Evolutionary conservation across 2,888 invertebrate genomes (phyloP), one percentile per base, ranked within the genome.

Genomic region (Dynastes hyllus): DNA sequence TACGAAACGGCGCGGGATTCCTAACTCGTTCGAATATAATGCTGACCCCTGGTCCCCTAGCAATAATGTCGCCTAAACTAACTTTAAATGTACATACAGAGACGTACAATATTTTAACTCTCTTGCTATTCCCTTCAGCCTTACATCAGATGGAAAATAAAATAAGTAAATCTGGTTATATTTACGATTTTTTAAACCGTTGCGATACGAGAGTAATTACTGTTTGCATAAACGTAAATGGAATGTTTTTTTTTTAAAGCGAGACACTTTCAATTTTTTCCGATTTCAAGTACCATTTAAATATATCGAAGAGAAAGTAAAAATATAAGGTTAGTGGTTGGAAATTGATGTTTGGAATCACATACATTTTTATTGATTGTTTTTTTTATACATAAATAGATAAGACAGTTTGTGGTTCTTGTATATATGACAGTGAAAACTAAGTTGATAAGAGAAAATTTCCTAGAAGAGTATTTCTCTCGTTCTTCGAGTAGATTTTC

Each of bases 371-470:
- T 45, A 11, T 45, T 45, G 45, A 45, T 1, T 45, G 45, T 2
- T 45, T 45, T 45, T 8, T 45, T 45, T 8, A 45, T 45, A 9
- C 11, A 8, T 6, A 8, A 45, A 45, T 45, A 45, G 11, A 45
- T 45, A 37, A 37, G 11, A 9, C 45, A 45, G 53, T 55, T 55
- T 16, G 16, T 8, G 45, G 45, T 9, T 16, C 53, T 16, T 61
- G 40, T 40, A 73, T 61, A 11, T 73, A 73, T 29, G 73, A 9
- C 40, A 70, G 79, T 70, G 76, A 79, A 78, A 79, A 79, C 67
- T 45, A 70, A 70, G 58, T 76, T 79, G 63, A 77, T 77, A 76
- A 79, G 79, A 79, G 79, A 79, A 79, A 79, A 76, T 79, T 79
- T 79, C 79, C 65, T 70, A 76, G 79, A 76, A 79, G 70, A 70